These are phyloP conservation scores for Darevskia mixta DNA, from an alignment of 2,797 vertebrate genomes.

Conservation along the genomic window DNA sequence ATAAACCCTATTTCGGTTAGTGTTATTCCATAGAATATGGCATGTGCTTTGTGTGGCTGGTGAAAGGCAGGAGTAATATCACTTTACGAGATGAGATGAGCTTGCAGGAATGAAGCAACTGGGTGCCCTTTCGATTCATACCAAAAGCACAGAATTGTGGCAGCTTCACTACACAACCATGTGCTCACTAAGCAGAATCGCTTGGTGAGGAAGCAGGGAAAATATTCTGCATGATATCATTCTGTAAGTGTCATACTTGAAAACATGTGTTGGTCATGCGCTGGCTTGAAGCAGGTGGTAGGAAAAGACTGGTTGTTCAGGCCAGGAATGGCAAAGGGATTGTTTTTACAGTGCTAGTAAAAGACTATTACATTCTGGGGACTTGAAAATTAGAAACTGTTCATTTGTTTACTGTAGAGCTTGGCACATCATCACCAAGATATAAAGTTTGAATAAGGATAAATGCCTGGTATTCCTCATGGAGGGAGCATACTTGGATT, in stretches of 20 bases:
- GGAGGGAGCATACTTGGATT: background rate
- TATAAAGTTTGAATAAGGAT: background rate
- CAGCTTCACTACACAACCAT: background rate
- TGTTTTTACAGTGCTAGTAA: background rate
- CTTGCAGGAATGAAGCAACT: background rate
- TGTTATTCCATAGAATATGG: background rate
- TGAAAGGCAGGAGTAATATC: background rate
- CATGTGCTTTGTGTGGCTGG: background rate
- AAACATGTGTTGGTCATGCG: constrained; percentile 14
- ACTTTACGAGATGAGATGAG: background rate
- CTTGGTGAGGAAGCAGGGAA: background rate
- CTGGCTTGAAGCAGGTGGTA: constrained; percentile 8
- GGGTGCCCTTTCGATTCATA: background rate
- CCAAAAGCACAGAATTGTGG: background rate
- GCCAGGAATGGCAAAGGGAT: background rate
- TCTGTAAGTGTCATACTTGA: background rate
- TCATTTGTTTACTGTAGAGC: background rate
- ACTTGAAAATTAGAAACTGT: background rate
- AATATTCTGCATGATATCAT: constrained; percentile 12
- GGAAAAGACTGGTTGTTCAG: background rate
- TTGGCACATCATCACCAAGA: background rate
- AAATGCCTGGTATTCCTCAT: background rate
- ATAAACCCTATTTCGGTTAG: background rate
- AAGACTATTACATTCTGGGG: background rate
- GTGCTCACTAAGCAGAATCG: background rate